These are phyloP conservation scores for Napeogenes inachia DNA, from an alignment of 2,888 invertebrate species.

Conservation along the genomic window DNA sequence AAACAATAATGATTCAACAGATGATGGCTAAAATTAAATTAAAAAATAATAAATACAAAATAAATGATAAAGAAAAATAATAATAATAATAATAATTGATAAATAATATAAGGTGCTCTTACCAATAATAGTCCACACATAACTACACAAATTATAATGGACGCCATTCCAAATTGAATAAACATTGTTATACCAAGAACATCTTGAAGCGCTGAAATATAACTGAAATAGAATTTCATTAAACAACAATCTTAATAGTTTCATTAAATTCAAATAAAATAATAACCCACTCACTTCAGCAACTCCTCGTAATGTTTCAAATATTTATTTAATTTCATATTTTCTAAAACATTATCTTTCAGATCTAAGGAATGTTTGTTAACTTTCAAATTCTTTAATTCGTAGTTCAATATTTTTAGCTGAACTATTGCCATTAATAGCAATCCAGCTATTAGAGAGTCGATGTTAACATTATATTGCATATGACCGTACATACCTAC, in stretches of 20 bases:
- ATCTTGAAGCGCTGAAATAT: slow-evolving; percentile 42
- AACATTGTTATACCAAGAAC: slow-evolving; percentile 50
- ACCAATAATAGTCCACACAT: slow-evolving; percentile 52
- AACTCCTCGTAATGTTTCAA: slow-evolving; percentile 50
- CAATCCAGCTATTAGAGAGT: slow-evolving; percentile 54
- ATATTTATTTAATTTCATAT: slow-evolving; percentile 35
- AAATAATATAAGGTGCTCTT: slow-evolving; percentile 16
- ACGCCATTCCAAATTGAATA: slow-evolving; percentile 50
- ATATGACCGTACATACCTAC: slow-evolving; percentile 57
- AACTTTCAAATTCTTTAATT: slow-evolving; percentile 42
- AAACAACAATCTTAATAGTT: not conserved
- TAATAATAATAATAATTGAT: not conserved
- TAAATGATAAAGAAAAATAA: not conserved
- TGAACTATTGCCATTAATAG: slow-evolving; percentile 49
- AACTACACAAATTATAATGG: slow-evolving; percentile 53
- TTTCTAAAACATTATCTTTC: slow-evolving; percentile 28
- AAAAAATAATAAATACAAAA: slow-evolving; percentile 6
- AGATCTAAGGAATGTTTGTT: slow-evolving; percentile 21
- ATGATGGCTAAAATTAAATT: slow-evolving; percentile 26
- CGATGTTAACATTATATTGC: slow-evolving; percentile 55
- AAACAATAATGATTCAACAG: slow-evolving; percentile 27
- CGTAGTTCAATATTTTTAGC: slow-evolving; percentile 46
- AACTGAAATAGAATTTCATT: slow-evolving; percentile 39
- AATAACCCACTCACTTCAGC: slow-evolving; percentile 42
- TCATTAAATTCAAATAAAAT: not conserved